Base-by-base conservation (phyloP, 2,797 vertebrate species). In the Gouania willdenowi region DNA sequence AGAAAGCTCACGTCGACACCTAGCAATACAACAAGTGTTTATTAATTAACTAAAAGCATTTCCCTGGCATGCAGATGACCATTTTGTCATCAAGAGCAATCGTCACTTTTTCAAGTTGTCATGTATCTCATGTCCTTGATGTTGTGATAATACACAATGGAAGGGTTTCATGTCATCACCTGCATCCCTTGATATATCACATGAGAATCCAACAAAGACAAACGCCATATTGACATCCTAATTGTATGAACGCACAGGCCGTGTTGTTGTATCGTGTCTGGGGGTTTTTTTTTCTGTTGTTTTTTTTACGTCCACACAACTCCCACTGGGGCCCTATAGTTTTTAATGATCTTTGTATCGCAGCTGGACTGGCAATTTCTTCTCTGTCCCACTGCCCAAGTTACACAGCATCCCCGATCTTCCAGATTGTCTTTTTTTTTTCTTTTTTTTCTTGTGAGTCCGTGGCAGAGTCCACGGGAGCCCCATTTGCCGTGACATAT, bases 401-500 rank as follows among this genome's bases (percentile, higher is more conserved):
- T 67, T 43, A 8, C 33, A 29, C 55, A 57, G 45, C 47, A 55
- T 34, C 47, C 47, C 45, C 34, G 51, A 33, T 54, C 54, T 70
- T 54, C 53, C 37, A 57, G n/a, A 34, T 16, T 71, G 53, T 65
- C 63, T 53, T 69, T 65, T 71, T 43, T 44, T 45, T 49, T 4
- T n/a, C n/a, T 22, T 22, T 8, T 8, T 7, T 20, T 2, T 5
- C 27, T 39, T 34, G 23, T 8, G 49, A 66, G 61, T 79, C 76
- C 70, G 41, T 62, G 66, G 78, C 51, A 56, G 64, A 78, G 84
- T 85, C 77, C 63, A 64, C 71, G 17, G 79, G 80, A 83, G 80
- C 78, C 82, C 71, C 75, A 82, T 82, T 88, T 83, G 67, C 74
- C 43, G 26, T 83, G 82, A 85, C 79, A 87, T 60, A 67, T 29